phyloP scores from a whole-genome alignment of 2,888 invertebrate species.

The Ormyrus thymus region DNA sequence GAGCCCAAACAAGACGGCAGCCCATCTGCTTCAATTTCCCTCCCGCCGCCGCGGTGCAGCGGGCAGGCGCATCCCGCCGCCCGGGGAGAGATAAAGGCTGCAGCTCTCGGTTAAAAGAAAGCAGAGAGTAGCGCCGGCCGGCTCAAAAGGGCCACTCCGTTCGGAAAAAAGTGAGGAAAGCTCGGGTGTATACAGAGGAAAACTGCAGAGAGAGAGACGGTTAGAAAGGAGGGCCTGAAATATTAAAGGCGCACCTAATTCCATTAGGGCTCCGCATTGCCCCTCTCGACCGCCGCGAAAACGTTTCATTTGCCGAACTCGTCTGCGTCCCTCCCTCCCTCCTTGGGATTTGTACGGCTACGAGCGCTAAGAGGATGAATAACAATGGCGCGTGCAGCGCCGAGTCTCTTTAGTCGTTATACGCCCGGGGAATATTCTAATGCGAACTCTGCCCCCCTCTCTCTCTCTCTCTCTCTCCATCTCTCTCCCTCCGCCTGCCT shows the following conservation, averaged over 20 bases:
- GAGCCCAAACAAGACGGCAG: conserved; percentile 43
- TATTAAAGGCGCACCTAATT: conserved; percentile 30
- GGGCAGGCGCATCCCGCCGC: neutral
- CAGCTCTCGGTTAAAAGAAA: conserved; percentile 46
- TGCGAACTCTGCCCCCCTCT: conserved; percentile 44
- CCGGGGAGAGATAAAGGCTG: neutral
- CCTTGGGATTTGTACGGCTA: conserved; percentile 23
- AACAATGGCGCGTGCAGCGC: conserved; percentile 59
- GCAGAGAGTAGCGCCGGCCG: neutral
- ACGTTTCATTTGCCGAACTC: conserved; percentile 36
- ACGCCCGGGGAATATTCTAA: conserved; percentile 63
- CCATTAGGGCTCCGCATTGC: conserved; percentile 3
- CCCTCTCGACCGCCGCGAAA: conserved; percentile 19
- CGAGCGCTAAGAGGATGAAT: conserved; percentile 56
- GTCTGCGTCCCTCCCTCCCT: neutral
- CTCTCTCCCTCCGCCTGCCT: too few species aligned
- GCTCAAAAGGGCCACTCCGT: conserved; percentile 16
- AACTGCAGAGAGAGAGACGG: neutral
- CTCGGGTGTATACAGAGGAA: neutral
- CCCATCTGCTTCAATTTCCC: conserved; percentile 33
- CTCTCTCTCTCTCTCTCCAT: too few species aligned
- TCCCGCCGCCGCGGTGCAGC: neutral
- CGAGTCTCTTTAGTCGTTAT: conserved; percentile 63
- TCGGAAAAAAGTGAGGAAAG: neutral
- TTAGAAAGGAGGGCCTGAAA: conserved; percentile 10